Percentiles rank a stretch among this genome's conserved stretches.
These are phyloP conservation scores for Mactra quadrangularis DNA, from an alignment of 1,140 invertebrate species.

Conservation along the genomic window DNA sequence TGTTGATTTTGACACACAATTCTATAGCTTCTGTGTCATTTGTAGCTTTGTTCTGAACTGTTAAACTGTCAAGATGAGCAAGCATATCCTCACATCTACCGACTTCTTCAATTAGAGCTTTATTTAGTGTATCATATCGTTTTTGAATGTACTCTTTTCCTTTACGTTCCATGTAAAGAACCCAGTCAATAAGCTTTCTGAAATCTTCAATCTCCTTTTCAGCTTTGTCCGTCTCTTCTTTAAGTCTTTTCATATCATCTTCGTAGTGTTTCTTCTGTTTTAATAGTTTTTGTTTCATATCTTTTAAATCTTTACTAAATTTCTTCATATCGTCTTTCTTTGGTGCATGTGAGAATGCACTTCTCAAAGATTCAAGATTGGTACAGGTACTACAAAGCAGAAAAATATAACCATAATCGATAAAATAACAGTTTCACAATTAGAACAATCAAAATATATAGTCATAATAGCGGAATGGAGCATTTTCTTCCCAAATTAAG, in stretches of 20 bases:
- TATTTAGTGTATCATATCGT: constrained; percentile 20
- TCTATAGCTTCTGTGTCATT: not conserved
- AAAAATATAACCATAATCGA: too few species aligned
- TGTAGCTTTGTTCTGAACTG: not conserved
- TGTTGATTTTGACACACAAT: constrained; percentile 23
- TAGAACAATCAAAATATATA: too few species aligned
- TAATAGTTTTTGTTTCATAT: constrained; percentile 26
- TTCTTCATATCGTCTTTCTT: constrained; percentile 46
- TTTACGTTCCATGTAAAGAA: constrained; percentile 48
- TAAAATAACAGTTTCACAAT: too few species aligned
- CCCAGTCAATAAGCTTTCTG: constrained; percentile 29
- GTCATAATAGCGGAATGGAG: too few species aligned
- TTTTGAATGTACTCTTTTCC: constrained; percentile 42
- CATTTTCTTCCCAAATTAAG: too few species aligned
- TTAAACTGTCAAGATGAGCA: not conserved
- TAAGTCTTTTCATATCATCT: constrained; percentile 33
- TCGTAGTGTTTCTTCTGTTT: constrained; percentile 32
- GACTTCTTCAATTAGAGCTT: constrained; percentile 33
- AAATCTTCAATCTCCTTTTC: constrained; percentile 54
- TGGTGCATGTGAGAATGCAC: not conserved
- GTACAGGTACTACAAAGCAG: constrained; percentile 34
- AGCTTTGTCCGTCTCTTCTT: constrained; percentile 41
- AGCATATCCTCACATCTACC: constrained; percentile 25
- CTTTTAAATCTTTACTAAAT: constrained; percentile 12
- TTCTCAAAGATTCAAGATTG: not conserved